phyloP scores from a whole-genome alignment of 2,797 vertebrate species.

The Huso huso region DNA sequence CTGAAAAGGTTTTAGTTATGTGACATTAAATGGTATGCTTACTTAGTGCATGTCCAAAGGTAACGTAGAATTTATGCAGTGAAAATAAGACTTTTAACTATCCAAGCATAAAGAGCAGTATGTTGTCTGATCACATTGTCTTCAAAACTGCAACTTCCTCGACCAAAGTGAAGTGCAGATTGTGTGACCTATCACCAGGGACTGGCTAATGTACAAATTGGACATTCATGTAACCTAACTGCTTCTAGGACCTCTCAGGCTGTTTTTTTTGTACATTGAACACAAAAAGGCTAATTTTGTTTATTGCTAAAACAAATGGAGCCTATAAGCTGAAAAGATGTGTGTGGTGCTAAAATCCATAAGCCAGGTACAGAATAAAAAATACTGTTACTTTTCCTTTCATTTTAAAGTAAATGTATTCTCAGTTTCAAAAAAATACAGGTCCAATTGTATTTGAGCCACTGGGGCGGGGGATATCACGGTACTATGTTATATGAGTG shows the following conservation, averaged over 20 bases:
- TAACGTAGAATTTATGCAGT: slow-evolving; percentile 38
- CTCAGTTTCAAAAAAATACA: background rate
- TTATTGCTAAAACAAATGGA: background rate
- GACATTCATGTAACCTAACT: slow-evolving; percentile 26
- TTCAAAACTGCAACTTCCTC: slow-evolving; percentile 45
- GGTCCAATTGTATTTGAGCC: background rate
- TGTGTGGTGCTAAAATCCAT: background rate
- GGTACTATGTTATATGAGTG: too few species aligned
- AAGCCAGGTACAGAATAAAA: slow-evolving; percentile 3
- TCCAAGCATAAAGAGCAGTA: slow-evolving; percentile 41
- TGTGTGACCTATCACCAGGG: slow-evolving; percentile 30
- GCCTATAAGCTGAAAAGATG: background rate
- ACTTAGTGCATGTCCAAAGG: slow-evolving; percentile 37
- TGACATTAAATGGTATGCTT: slow-evolving; percentile 27
- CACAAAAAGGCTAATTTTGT: background rate
- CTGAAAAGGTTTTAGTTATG: slow-evolving; percentile 4
- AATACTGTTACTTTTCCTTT: background rate
- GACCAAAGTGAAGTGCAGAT: slow-evolving; percentile 33
- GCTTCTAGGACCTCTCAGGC: slow-evolving; percentile 26
- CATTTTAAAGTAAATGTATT: background rate
- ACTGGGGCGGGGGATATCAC: background rate
- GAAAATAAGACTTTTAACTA: slow-evolving; percentile 38
- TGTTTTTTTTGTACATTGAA: slow-evolving; percentile 25
- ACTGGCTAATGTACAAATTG: slow-evolving; percentile 42
- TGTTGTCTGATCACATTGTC: slow-evolving; percentile 39